Base-by-base conservation (phyloP, 2,888 invertebrate genomes). In the Microchrysa polita region DNA sequence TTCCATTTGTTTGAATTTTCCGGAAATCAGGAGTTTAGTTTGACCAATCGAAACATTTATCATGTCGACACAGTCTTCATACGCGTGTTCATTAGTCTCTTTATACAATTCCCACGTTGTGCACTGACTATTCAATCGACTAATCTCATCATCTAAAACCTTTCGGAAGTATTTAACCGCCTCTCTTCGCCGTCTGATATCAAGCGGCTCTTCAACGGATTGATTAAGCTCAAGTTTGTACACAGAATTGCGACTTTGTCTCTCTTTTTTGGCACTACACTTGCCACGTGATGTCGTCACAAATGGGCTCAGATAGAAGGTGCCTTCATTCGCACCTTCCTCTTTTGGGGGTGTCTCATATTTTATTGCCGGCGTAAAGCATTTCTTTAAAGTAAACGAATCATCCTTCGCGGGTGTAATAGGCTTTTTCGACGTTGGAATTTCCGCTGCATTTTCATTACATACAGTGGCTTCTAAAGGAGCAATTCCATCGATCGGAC, bases 21-120 rank as follows among this genome's bases (percentile, higher is more conserved):
- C 91, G 12, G 85, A 87, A 1, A 91, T 87, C 4, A 94, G 84
- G n/a, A 94, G 83, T 74, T 88, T 88, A 0, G 93, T 91, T 83
- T 93, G 93, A 0, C 94, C 93, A 73, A 92, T 87, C 0, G 92
- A 89, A 27, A 90, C 89, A 79, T 91, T 87, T 20, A 94, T 89
- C 81, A 87, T 84, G 77, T 88, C 87, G 4, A 80, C 80, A 20
- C 81, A 82, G 75, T 87, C 87, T 0, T 78, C 79, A 1, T 79
- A 79, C 59, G 80, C 77, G 75, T 87, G 86, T 0, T 87, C 81
- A 71, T 83, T 78, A 4, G 79, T 74, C 1, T 18, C 77, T 77
- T 83, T 83, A 72, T 87, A 86, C 0, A 65, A 67, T 1, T 82
- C 80, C 90, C 90, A 90, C 22, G 81, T 78, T 0, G 80, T 76